Conservation (phyloP, 2,797 vertebrate species). For the Zenarchopterus dispar region DNA sequence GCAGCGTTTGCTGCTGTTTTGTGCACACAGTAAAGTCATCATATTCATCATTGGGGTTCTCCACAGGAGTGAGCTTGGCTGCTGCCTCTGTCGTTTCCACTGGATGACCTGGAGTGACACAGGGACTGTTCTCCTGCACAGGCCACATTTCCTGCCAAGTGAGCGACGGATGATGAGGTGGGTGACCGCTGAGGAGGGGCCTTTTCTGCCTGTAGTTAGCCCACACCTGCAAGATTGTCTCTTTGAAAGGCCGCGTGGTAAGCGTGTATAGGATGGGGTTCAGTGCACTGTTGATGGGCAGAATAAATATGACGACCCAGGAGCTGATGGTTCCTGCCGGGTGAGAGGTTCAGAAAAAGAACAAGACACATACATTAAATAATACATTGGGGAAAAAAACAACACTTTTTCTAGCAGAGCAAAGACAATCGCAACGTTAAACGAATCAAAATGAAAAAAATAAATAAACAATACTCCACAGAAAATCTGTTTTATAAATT, state of each 20-base stretch:
- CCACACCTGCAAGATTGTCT: conserved; percentile 94
- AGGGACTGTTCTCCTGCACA: conserved; percentile 81
- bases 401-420: too few relatives aligned
- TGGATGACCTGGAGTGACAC: conserved; percentile 67
- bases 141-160: conserved; percentile 97
- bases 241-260: conserved; percentile 96
- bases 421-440: background rate
- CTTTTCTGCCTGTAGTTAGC: conserved; percentile 89
- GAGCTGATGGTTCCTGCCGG: conserved; percentile 92
- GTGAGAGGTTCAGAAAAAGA: background rate
- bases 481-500: too few relatives aligned
- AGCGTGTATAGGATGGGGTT: conserved; percentile 98
- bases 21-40: conserved; percentile 21
- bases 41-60: conserved; percentile 40
- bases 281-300: conserved; percentile 97
- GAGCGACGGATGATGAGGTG: conserved; percentile 84
- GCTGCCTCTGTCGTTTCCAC: conserved; percentile 70
- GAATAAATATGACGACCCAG: conserved; percentile 98
- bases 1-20: conserved; percentile 35
- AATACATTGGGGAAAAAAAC: too few relatives aligned
- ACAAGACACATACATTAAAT: background rate
- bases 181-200: conserved; percentile 80
- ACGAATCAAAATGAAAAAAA: too few relatives aligned
- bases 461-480: too few relatives aligned
- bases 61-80: conserved; percentile 59